Percentiles rank a stretch among this genome's conserved stretches.
Evolutionary conservation across 1,140 invertebrate species (phyloP).

Genomic region (Drosophila ambigua): DNA sequence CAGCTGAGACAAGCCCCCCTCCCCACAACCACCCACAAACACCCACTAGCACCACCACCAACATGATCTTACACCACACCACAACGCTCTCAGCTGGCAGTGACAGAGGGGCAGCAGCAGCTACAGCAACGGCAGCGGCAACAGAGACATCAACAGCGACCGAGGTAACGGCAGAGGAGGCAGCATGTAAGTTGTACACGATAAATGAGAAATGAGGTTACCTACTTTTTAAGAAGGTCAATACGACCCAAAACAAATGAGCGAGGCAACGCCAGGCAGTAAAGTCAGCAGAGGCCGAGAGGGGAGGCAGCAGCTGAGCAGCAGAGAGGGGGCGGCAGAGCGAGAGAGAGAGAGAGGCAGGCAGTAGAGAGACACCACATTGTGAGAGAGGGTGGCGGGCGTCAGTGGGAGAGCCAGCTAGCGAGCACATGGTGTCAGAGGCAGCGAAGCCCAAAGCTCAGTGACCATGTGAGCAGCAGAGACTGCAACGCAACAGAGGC

Average conservation of each 20-base stretch:
- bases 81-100: background rate
- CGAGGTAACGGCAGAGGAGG: conserved; percentile 25
- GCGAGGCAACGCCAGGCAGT: conserved; percentile 71
- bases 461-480: conserved; percentile 73
- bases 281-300: conserved; percentile 16
- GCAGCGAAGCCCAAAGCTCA: conserved; percentile 62
- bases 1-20: conserved; percentile 34
- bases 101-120: conserved; percentile 20
- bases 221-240: conserved; percentile 83
- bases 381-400: conserved; percentile 13
- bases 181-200: conserved; percentile 82
- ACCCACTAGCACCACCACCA: no score
- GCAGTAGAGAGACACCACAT: conserved; percentile 12
- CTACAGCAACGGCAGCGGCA: conserved; percentile 7
- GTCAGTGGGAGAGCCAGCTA: conserved; percentile 17
- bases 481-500: conserved; percentile 6
- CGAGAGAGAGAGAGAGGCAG: conserved; percentile 4
- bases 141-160: conserved; percentile 21
- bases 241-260: conserved; percentile 82
- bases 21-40: conserved; percentile 5
- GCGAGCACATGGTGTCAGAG: no score
- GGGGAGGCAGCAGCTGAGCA: no score
- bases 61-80: conserved; percentile 3
- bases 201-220: conserved; percentile 83
- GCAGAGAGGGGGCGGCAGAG: no score